These are phyloP conservation scores for Camponotus pennsylvanicus DNA, from an alignment of 1,140 invertebrate genomes.

Conservation along the genomic window DNA sequence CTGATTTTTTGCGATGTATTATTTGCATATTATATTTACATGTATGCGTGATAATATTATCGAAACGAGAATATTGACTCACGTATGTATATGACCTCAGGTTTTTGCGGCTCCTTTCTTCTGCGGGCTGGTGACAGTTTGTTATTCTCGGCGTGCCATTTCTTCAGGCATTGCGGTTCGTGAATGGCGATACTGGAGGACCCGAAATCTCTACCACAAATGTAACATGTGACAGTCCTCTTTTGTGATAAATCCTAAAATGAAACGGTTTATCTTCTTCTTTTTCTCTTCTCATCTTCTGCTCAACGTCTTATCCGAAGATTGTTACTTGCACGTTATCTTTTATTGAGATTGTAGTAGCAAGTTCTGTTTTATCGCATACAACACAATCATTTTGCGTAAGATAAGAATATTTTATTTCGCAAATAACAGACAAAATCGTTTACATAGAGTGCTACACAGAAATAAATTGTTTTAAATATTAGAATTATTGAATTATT, in stretches of 20 bases:
- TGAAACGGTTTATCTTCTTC: conserved; percentile 13
- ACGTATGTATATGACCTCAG: conserved; percentile 87
- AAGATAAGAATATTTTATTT: conserved; percentile 10
- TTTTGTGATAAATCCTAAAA: conserved; percentile 69
- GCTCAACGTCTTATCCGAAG: not conserved
- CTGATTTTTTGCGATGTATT: not conserved
- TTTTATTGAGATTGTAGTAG: conserved; percentile 4
- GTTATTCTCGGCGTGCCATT: conserved; percentile 91
- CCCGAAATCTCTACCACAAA: conserved; percentile 92
- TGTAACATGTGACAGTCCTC: conserved; percentile 88
- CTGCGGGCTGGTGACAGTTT: conserved; percentile 88
- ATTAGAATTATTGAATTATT: not conserved
- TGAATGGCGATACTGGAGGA: conserved; percentile 91
- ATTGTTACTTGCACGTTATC: not conserved
- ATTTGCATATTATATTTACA: conserved; percentile 6
- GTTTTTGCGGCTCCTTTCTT: conserved; percentile 88
- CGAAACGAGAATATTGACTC: conserved; percentile 70
- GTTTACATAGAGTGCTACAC: not conserved
- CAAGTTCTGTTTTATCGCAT: not conserved
- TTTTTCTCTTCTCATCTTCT: not conserved
- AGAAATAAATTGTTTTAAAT: conserved; percentile 1
- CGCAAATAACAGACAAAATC: not conserved
- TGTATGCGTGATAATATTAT: not conserved
- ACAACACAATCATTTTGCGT: not conserved
- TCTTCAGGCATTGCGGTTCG: conserved; percentile 92